phyloP scores from a whole-genome alignment of 2,113 vertebrate species.

The Scatophagus argus region DNA sequence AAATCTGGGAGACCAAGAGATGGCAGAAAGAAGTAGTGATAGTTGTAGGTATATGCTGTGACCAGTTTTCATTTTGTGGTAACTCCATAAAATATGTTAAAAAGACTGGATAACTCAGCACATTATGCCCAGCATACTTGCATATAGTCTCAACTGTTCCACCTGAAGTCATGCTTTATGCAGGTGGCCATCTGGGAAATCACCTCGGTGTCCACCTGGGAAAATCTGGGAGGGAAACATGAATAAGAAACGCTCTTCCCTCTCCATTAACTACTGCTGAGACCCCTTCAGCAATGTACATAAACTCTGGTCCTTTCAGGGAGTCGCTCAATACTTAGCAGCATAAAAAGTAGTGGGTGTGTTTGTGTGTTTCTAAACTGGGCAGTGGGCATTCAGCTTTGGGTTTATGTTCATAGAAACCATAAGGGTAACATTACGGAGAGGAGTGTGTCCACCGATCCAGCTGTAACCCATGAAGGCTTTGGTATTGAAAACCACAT shows the following conservation, averaged over 20 bases:
- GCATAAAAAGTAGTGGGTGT: not conserved
- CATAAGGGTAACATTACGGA: not conserved
- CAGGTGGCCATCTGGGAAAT: conserved; percentile 71
- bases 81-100: conserved; percentile 54
- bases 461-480: conserved; percentile 21
- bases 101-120: conserved; percentile 29
- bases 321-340: conserved; percentile 23
- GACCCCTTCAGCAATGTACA: conserved; percentile 52
- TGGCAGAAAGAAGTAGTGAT: not conserved
- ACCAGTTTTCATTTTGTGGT: not conserved
- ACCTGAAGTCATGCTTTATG: conserved; percentile 61
- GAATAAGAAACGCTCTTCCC: conserved; percentile 51
- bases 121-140: conserved; percentile 24
- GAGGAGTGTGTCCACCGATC: conserved; percentile 21
- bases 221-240: conserved; percentile 47
- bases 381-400: not conserved
- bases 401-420: conserved; percentile 17
- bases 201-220: conserved; percentile 59
- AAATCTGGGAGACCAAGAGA: not conserved
- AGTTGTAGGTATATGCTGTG: not conserved
- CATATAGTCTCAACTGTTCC: conserved; percentile 38
- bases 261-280: conserved; percentile 56
- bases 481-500: conserved; percentile 11
- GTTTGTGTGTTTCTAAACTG: conserved; percentile 17
- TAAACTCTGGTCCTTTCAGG: conserved; percentile 42